A percentile compares a stretch with the other conserved stretches of the same genome.
Evolutionary conservation across 2,888 invertebrate species (phyloP).

Genomic region (Torymus tubicola): DNA sequence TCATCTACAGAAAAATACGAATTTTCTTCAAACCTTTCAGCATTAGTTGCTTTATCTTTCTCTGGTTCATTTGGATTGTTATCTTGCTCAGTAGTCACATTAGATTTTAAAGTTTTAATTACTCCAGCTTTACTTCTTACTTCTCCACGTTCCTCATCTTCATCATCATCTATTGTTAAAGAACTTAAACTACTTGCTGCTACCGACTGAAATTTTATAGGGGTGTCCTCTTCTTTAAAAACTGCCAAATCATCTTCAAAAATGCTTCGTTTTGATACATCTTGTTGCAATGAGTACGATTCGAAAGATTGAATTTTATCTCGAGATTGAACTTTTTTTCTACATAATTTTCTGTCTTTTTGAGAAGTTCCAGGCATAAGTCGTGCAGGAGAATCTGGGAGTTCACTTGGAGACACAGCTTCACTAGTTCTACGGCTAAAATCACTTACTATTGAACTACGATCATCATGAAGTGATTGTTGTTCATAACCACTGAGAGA

Average conservation of each 20-base stretch:
- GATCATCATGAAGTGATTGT: conserved; percentile 88
- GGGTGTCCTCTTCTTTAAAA: conserved; percentile 92
- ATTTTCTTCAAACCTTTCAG: conserved; percentile 39
- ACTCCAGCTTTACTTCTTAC: conserved; percentile 42
- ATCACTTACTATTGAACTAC: conserved; percentile 91
- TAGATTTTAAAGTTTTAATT: conserved; percentile 41
- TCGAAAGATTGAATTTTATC: conserved; percentile 46
- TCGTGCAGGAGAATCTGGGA: conserved; percentile 95
- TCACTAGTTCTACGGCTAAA: conserved; percentile 89
- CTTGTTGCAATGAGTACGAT: conserved; percentile 27
- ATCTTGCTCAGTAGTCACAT: conserved; percentile 13
- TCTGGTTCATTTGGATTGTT: conserved; percentile 6
- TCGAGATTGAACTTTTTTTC: conserved; percentile 31
- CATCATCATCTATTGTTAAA: conserved; percentile 88
- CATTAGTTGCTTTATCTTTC: conserved; percentile 27
- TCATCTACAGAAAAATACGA: conserved; percentile 54
- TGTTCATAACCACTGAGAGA: conserved; percentile 93
- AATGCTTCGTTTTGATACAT: conserved; percentile 77
- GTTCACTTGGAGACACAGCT: conserved; percentile 93
- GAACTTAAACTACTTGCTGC: conserved; percentile 92
- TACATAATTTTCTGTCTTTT: conserved; percentile 36
- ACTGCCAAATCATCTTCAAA: conserved; percentile 88
- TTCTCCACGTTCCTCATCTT: conserved; percentile 35
- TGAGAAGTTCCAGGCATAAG: conserved; percentile 84
- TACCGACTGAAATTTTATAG: conserved; percentile 85